These are phyloP conservation scores for Eupelmus urozonus DNA, from an alignment of 2,888 invertebrate genomes.

Conservation along the genomic window DNA sequence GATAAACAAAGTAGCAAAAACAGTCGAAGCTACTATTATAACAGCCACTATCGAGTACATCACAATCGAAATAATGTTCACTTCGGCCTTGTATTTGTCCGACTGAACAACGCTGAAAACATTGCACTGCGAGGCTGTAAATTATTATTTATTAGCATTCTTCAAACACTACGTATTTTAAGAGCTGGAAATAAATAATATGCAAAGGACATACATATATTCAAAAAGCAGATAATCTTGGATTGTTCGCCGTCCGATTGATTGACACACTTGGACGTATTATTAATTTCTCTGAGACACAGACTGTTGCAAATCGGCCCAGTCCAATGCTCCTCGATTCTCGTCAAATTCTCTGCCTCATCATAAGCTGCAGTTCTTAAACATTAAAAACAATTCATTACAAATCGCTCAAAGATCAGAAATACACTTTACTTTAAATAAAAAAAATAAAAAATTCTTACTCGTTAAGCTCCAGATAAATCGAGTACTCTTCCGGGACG, in stretches of 20 bases:
- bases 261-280: constrained; percentile 46
- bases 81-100: neutral
- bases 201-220: constrained; percentile 43
- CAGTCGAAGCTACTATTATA: neutral
- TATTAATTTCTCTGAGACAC: constrained; percentile 34
- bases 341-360: constrained; percentile 1
- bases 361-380: constrained; percentile 22
- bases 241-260: neutral
- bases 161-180: neutral
- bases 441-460: constrained; percentile 22
- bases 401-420: neutral
- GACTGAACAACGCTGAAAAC: neutral
- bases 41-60: neutral
- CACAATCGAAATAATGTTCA: neutral
- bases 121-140: constrained; percentile 41
- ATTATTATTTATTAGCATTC: neutral
- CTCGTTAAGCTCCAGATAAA: constrained; percentile 25
- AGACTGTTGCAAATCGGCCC: constrained; percentile 49
- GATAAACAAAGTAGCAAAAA: neutral
- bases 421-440: neutral
- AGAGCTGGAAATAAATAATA: neutral
- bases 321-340: constrained; percentile 39
- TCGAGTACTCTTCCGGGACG: constrained; percentile 10
- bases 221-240: constrained; percentile 50
- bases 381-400: neutral